Conservation (phyloP, 2,888 invertebrate genomes). For the Corbicula japonica region DNA sequence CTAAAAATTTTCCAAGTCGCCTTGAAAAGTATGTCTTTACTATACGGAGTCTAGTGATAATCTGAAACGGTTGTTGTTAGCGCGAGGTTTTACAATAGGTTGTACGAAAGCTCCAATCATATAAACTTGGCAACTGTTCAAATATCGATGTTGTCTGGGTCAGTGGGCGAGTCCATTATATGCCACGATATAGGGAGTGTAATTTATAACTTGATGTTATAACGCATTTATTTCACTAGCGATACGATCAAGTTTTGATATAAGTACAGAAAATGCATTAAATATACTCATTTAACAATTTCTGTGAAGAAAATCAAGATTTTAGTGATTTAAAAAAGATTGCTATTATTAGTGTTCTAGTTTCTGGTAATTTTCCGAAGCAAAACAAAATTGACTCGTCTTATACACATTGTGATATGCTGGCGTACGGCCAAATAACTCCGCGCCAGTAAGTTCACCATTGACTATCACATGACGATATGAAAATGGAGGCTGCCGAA, state of each 20-base stretch:
- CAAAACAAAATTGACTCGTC: conserved; percentile 43
- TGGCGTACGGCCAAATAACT: conserved; percentile 59
- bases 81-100: conserved; percentile 62
- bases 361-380: conserved; percentile 53
- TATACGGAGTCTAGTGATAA: conserved; percentile 65
- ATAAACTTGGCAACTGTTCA: conserved; percentile 79
- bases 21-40: conserved; percentile 21
- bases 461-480: conserved; percentile 62
- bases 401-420: conserved; percentile 31
- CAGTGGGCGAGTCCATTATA: conserved; percentile 60
- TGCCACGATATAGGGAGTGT: conserved; percentile 3
- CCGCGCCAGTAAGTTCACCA: conserved; percentile 64
- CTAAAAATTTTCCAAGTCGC: too few relatives aligned
- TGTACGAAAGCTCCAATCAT: conserved; percentile 75
- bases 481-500: conserved; percentile 33
- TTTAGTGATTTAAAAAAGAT: too few relatives aligned
- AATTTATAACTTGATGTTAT: background rate
- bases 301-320: too few relatives aligned
- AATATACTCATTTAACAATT: too few relatives aligned
- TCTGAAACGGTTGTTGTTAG: conserved; percentile 51
- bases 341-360: conserved; percentile 11
- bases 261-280: too few relatives aligned
- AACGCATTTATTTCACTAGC: too few relatives aligned
- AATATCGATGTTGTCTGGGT: conserved; percentile 77
- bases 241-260: too few relatives aligned